phyloP scores from a whole-genome alignment of 2,888 invertebrate genomes.

The Mythimna albipuncta region DNA sequence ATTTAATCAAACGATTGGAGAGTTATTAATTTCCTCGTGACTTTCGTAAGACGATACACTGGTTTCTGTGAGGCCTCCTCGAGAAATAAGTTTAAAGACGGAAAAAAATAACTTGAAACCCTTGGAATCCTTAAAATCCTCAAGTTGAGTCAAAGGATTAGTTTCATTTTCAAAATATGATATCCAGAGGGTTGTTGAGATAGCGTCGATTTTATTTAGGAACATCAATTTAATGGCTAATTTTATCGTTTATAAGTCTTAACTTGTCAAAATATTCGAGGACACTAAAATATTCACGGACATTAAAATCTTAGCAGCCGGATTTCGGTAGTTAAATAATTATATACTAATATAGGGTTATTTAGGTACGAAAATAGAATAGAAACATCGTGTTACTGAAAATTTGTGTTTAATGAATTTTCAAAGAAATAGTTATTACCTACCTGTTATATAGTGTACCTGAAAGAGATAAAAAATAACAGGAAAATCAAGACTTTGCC shows the following conservation, averaged over 20 bases:
- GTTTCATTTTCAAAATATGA: conserved; percentile 9
- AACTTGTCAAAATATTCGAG: no score
- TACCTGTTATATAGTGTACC: no score
- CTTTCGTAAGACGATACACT: conserved; percentile 27
- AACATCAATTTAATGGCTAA: no score
- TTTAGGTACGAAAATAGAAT: not conserved
- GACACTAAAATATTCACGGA: no score
- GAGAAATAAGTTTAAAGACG: conserved; percentile 4
- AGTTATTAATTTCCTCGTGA: conserved; percentile 24
- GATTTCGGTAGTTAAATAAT: no score
- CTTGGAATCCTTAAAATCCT: conserved; percentile 30
- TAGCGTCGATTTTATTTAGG: no score
- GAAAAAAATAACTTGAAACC: conserved; percentile 10
- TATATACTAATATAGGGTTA: not conserved
- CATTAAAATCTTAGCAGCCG: no score
- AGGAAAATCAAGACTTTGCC: not conserved
- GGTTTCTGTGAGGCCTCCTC: conserved; percentile 4
- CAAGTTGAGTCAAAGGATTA: not conserved
- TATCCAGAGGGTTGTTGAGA: not conserved
- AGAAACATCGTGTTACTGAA: not conserved
- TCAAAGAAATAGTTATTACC: no score
- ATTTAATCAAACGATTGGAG: not conserved
- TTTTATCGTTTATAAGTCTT: no score
- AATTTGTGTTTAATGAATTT: no score
- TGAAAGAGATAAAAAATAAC: not conserved